Base-by-base conservation (phyloP, 2,113 vertebrate genomes). In the Misgurnus anguillicaudatus region DNA sequence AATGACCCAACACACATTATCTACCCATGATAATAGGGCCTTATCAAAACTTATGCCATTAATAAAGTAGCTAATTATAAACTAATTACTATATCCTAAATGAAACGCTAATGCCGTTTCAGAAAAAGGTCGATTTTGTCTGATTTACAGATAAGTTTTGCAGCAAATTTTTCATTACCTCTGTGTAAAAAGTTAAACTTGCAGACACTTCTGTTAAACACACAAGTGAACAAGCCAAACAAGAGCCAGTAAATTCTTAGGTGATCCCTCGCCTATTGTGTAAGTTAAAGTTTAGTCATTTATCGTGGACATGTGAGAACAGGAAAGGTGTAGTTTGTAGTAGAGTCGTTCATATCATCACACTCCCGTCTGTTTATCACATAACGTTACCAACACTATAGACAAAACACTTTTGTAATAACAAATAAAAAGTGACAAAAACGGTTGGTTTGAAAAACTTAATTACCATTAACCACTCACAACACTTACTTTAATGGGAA, bases 251-350 rank as follows among this genome's bases (percentile, higher is more conserved):
- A 13, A 51, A 51, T 4, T 2, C 53, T 57, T 6, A 7, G 53
- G 53, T 19, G 53, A 41, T n/a, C 9, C 9, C 66, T 31, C 21
- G 45, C 16, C 19, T 31, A 4, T 19, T 19, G 7, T 31, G 17
- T 5, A 19, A 55, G n/a, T n/a, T n/a, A n/a, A n/a, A n/a, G 10
- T 2, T 48, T 14, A 51, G 14, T 51, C 4, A 11, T 11, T 5
- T n/a, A 57, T 19, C 6, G n/a, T 9, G 21, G 17, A 13, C 4
- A 47, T 45, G 13, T 6, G 14, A 70, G 31, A 10, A 61, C 57
- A 74, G n/a, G 41, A 48, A 74, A 74, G 71, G 11, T 24, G 70
- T 60, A 38, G 10, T 31, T 6, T 24, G 70, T 60, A 38, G 10
- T 31, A 31, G 3, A n/a, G 16, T 74, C 38, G 60, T 61, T 74